A percentile compares a stretch with the other conserved stretches of the same genome.
These are phyloP conservation scores for Beris chalybata DNA, from an alignment of 2,888 invertebrate species.

Conservation along the genomic window DNA sequence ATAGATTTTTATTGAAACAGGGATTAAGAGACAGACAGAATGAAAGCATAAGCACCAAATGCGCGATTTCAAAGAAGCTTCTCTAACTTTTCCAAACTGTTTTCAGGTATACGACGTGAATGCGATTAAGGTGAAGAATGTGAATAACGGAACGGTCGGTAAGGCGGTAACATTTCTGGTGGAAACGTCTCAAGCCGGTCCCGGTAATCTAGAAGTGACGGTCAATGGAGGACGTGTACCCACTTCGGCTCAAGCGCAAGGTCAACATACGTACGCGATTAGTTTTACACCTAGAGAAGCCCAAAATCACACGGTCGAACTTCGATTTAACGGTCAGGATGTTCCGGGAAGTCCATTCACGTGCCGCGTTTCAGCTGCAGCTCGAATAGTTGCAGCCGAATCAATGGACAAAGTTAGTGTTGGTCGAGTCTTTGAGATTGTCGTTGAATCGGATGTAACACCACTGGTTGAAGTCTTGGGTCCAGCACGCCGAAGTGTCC, in stretches of 20 bases:
- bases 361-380: constrained; percentile 70
- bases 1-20: too few species aligned
- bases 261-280: constrained; percentile 94
- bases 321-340: constrained; percentile 94
- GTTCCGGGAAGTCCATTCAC: constrained; percentile 75
- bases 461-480: constrained; percentile 81
- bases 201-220: constrained; percentile 97
- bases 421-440: constrained; percentile 79
- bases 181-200: constrained; percentile 97
- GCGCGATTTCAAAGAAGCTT: too few species aligned
- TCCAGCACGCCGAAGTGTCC: constrained; percentile 70
- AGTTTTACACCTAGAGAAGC: constrained; percentile 95
- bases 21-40: too few species aligned
- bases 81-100: too few species aligned
- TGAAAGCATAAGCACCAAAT: too few species aligned
- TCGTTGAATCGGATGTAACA: constrained; percentile 81
- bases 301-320: constrained; percentile 87
- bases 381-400: constrained; percentile 81
- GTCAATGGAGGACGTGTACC: constrained; percentile 97
- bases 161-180: constrained; percentile 92
- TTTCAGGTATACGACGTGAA: constrained; percentile 84
- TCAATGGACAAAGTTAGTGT: constrained; percentile 89
- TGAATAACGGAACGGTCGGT: constrained; percentile 83
- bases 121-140: constrained; percentile 91
- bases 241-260: constrained; percentile 94